Evolutionary conservation across 2,888 invertebrate genomes (phyloP).

Genomic region (Volucella inflata): DNA sequence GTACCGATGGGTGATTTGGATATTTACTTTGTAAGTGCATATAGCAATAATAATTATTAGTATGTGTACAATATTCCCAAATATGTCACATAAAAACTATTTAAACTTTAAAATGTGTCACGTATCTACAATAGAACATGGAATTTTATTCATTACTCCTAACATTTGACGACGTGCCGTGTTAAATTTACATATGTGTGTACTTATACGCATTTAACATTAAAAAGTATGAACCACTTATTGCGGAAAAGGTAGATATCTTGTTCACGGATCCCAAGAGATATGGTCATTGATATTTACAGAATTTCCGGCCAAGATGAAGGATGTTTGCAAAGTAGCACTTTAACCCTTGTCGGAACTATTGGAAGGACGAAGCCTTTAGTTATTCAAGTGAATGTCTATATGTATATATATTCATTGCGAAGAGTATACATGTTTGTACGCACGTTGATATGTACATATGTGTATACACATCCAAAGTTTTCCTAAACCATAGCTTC

Average conservation of each 20-base stretch:
- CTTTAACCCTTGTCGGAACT: constrained; percentile 53
- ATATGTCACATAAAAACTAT: constrained; percentile 42
- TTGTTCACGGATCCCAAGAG: constrained; percentile 25
- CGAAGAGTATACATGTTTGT: no score
- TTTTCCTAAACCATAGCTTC: not conserved
- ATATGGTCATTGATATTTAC: constrained; percentile 62
- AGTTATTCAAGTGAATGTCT: constrained; percentile 49
- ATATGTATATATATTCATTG: not conserved
- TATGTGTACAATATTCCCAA: constrained; percentile 6
- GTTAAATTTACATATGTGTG: constrained; percentile 27
- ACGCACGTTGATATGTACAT: no score
- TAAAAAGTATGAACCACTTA: constrained; percentile 39
- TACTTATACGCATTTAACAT: constrained; percentile 48
- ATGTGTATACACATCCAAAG: no score
- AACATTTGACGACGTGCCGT: constrained; percentile 36
- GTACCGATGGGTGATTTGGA: constrained; percentile 65
- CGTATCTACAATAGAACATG: constrained; percentile 36
- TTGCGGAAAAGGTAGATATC: constrained; percentile 38
- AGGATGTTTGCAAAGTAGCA: constrained; percentile 31
- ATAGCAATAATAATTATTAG: constrained; percentile 40
- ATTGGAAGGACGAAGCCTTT: constrained; percentile 48
- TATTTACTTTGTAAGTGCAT: constrained; percentile 62
- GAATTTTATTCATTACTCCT: constrained; percentile 60
- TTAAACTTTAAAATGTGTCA: constrained; percentile 60
- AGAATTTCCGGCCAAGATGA: constrained; percentile 30